Base-by-base conservation (phyloP, 2,113 vertebrate species). In the Caloenas nicobarica region DNA sequence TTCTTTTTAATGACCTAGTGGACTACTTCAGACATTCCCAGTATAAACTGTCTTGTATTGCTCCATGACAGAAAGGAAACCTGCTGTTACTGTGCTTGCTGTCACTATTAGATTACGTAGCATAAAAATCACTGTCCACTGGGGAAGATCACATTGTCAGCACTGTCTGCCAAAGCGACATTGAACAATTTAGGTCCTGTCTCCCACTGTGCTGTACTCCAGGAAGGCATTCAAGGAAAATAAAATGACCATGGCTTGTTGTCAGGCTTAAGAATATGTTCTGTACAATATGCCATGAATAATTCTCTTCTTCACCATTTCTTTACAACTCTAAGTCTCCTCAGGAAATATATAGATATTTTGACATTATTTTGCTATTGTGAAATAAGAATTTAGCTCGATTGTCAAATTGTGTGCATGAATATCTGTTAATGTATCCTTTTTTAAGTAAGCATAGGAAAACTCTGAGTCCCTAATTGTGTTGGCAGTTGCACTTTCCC, bases 91-190 rank as follows among this genome's bases (percentile, higher is more conserved):
- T 74, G 34, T 66, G 42, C 72, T 76, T 93, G 42, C 90, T 96
- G 88, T 85, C 0, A 0, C 91, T 91, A 85, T 92, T 94, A 77
- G 74, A 82, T 95, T 96, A 61, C 74, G 87, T 46, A 80, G 85
- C 87, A 88, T 86, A 93, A 94, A 95, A 89, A 87, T 88, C 88
- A 90, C 93, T 93, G 82, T 95, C 91, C 85, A 56, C 46, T 86
- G 89, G 91, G 88, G 74, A 93, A 88, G 85, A 93, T 71, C 85
- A 88, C 7, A 0, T 79, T 94, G 85, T 85, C 94, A 94, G 62
- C 82, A 62, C 74, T 95, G 89, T 88, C 91, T 96, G 60, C 78
- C 94, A 81, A 86, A 89, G 71, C 4, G 46, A 95, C 94, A 64
- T 42, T 33, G 58, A 94, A 73, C 85, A 93, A 91, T 66, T 89